phyloP scores from a whole-genome alignment of 2,113 vertebrate genomes.

The Donacobius atricapilla region DNA sequence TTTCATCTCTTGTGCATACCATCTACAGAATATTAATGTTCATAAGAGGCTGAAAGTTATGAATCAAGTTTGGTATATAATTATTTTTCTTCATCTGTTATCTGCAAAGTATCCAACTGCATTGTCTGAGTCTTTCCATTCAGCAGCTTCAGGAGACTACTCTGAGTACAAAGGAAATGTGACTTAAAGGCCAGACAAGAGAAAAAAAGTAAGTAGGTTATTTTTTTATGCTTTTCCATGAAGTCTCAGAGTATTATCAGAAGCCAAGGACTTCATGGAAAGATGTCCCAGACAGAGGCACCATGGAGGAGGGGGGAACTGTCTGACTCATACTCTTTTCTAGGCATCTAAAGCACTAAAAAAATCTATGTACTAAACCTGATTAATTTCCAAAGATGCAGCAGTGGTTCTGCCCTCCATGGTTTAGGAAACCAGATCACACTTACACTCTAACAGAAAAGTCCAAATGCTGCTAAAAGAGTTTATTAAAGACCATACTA shows the following conservation, averaged over 20 bases:
- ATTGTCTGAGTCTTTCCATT: background rate
- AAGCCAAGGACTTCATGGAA: background rate
- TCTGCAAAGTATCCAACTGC: background rate
- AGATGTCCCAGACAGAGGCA: background rate
- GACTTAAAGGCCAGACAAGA: background rate
- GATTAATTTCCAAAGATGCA: background rate
- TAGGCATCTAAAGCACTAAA: background rate
- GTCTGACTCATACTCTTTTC: background rate
- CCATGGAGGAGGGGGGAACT: background rate
- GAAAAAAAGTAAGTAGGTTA: background rate
- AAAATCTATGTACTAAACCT: fast-evolving
- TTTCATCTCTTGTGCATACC: background rate
- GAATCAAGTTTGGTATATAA: background rate
- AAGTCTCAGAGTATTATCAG: background rate
- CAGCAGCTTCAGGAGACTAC: background rate
- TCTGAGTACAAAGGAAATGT: background rate
- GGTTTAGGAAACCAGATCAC: background rate
- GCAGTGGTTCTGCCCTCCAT: background rate
- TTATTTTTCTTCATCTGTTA: background rate
- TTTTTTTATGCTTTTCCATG: background rate
- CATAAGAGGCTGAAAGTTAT: background rate
- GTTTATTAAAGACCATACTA: conserved; percentile 76
- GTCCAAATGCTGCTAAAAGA: conserved; percentile 65
- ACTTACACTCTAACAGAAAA: background rate
- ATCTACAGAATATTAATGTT: background rate